Base-by-base conservation (phyloP, 2,888 invertebrate genomes). In the Drosophila lutescens region DNA sequence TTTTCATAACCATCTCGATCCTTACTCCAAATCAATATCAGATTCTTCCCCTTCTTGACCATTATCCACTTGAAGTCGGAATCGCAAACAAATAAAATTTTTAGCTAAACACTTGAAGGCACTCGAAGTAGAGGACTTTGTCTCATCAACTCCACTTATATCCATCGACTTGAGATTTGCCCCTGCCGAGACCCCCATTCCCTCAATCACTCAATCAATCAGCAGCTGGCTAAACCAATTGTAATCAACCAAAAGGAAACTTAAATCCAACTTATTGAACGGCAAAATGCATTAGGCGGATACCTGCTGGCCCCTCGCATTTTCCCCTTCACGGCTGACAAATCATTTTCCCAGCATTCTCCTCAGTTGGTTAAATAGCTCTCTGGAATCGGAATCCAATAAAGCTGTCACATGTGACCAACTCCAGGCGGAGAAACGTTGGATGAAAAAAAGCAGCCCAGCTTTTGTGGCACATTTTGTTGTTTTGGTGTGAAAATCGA, bases 401-500 rank as follows among this genome's bases (percentile, higher is more conserved):
- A 82, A 82, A 84, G 82, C 82, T 82, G 82, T 82, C 82, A 82
- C 82, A 78, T 81, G 65, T 83, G 86, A 68, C 84, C 86, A 79
- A 75, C 65, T 79, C 67, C 57, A 70, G 60, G 69, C 74, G 61
- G 43, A 49, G 75, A 80, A 72, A 73, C 74, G 46, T 12, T 13
- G 63, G 41, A n/a, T 40, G 15, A 9, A 41, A 47, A 61, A 38
- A 57, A 9, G 38, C 17, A 32, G 63, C 62, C 17, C 41, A 34
- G 50, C 68, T 79, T 79, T 81, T 79, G 84, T 81, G 51, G 67
- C 55, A 32, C 61, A 61, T 61, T 66, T 65, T 63, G 73, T 80
- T 86, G 79, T 78, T 84, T 78, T 84, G 85, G 85, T 82, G 82
- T 86, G 87, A 86, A 82, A 82, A 78, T 74, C 74, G 74, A 81